Evolutionary conservation across 2,888 invertebrate genomes (phyloP).

Genomic region (Lycia hirtaria): DNA sequence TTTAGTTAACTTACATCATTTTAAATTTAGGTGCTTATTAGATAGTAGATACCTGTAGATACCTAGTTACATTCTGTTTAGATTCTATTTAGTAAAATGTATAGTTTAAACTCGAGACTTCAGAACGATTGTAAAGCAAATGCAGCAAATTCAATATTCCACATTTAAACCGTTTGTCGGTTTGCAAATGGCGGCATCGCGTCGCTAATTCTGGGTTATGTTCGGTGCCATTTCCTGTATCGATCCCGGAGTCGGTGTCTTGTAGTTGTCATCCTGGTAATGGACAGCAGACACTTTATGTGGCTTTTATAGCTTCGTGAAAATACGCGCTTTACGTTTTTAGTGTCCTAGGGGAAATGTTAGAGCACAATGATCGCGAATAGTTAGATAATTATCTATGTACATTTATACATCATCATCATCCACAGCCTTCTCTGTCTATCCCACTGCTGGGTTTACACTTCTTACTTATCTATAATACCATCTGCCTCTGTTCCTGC

Average conservation of each 20-base stretch:
- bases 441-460: too few species aligned
- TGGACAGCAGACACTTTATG: slow-evolving; percentile 41
- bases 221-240: slow-evolving; percentile 70
- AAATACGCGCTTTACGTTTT: slow-evolving; percentile 1
- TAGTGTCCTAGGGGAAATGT: background rate
- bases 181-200: slow-evolving; percentile 52
- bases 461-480: too few species aligned
- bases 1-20: too few species aligned
- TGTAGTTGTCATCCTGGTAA: slow-evolving; percentile 50
- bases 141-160: slow-evolving; percentile 31
- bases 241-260: slow-evolving; percentile 61
- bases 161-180: slow-evolving; percentile 45
- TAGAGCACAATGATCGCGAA: slow-evolving; percentile 1
- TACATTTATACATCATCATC: too few species aligned
- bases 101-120: too few species aligned
- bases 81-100: too few species aligned
- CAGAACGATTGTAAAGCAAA: background rate
- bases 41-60: too few species aligned
- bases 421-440: too few species aligned
- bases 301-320: slow-evolving; percentile 40
- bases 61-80: too few species aligned
- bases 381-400: too few species aligned
- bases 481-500: too few species aligned
- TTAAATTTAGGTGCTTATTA: too few species aligned
- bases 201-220: slow-evolving; percentile 69